Base-by-base conservation (phyloP, 1,140 invertebrate species). In the Patella vulgata region DNA sequence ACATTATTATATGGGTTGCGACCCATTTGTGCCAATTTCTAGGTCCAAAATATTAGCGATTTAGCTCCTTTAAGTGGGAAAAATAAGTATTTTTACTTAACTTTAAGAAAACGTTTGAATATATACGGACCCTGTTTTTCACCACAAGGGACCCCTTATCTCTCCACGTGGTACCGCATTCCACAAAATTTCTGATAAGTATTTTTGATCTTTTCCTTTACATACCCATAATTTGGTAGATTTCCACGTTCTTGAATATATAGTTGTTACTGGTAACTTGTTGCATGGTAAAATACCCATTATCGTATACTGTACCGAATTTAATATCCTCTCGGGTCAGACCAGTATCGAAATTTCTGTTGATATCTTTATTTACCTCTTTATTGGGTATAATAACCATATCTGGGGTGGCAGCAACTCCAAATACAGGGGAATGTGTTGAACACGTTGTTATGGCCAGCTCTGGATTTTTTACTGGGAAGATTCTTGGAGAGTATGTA, bases 371-470 rank as follows among this genome's bases (percentile, higher is more conserved):
- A 17, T 50, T 50, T 8, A 17, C 14, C 21, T 25, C 17, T 50
- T 19, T 23, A 19, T 27, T 27, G 27, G 30, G 33, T 19, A 55
- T 21, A 4, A 21, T 17, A 21, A 23, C 23, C 14, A 55, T n/a
- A 23, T 43, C 14, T 8, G 63, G 28, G 43, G 62, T 48, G 46
- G 43, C 55, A 53, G 54, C 50, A 21, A 3, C 27, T 43, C 68
- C 66, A 36, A 70, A 70, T 42, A 55, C 59, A 1, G 68, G 68
- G 12, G 58, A 58, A n/a, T 62, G 59, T 11, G n/a, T 14, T 12
- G 31, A 12, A 5, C 44, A 9, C 19, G 27, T 39, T 40, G 57
- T 44, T n/a, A 62, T 51, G 8, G 42, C 54, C 25, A 55, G 30
- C 30, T 23, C 21, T 9, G 43, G 9, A 19, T 11, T 39, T 36